phyloP scores from a whole-genome alignment of 2,888 invertebrate genomes.

The Pyralis farinalis region DNA sequence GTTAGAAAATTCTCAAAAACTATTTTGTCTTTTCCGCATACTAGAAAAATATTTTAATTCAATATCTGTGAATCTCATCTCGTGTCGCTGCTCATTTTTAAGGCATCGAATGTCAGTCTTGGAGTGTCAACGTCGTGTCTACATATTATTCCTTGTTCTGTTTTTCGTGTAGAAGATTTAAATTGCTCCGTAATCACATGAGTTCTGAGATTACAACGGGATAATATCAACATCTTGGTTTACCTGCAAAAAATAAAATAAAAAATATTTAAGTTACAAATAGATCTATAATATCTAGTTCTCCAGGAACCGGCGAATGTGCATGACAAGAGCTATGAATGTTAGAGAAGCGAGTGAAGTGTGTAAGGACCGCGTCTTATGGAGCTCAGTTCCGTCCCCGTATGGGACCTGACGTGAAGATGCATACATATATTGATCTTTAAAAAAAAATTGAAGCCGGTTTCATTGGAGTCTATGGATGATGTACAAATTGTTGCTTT shows the following conservation, averaged over 20 bases:
- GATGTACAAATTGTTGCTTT: too few species aligned
- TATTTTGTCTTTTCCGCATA: conserved; percentile 41
- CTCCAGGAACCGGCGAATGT: too few species aligned
- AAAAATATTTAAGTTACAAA: too few species aligned
- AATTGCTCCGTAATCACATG: conserved; percentile 22
- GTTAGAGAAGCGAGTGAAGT: too few species aligned
- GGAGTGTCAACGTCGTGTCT: conserved; percentile 26
- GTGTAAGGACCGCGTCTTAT: too few species aligned
- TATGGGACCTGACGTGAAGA: too few species aligned
- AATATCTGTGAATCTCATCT: conserved; percentile 47
- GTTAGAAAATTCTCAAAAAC: conserved; percentile 42
- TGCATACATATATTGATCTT: too few species aligned
- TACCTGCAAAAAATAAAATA: conserved; percentile 50
- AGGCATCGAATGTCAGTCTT: conserved; percentile 69
- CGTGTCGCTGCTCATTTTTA: conserved; percentile 53
- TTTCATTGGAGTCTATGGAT: too few species aligned
- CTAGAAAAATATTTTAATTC: conserved; percentile 38
- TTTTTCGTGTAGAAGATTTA: conserved; percentile 9
- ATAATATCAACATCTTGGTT: conserved; percentile 60
- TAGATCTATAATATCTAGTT: too few species aligned
- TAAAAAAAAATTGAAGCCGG: too few species aligned
- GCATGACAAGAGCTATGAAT: too few species aligned
- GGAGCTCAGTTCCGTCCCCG: too few species aligned
- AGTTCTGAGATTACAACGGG: conserved; percentile 29
- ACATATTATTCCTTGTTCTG: conserved; percentile 35